Base-by-base conservation (phyloP, 2,888 invertebrate species). In the Dione juno region DNA sequence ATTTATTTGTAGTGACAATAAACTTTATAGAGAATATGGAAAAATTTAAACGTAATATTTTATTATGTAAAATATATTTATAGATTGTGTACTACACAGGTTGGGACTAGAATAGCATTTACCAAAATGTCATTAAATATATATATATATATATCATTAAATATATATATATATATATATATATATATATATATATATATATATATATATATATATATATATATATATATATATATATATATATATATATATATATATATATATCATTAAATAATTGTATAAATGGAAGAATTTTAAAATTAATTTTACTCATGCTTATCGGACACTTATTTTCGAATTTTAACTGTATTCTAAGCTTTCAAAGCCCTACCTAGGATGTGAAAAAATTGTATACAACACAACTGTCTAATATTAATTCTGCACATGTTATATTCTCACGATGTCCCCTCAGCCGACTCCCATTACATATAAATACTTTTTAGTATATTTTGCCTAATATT, bases 401-500 rank as follows among this genome's bases (percentile, higher is more conserved):
- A 37, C 19, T 52, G 5, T 52, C 64, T 19, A 37, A 28, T 13
- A 52, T 14, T 14, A 45, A 16, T 45, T 61, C 48, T 61, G 50
- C 43, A 40, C 16, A 35, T 40, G 57, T 57, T 64, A 28, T 40
- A 53, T 40, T 70, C 63, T 74, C 66, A 48, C 72, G 74, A 68
- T 74, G 72, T 70, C 67, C 63, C 68, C 74, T 74, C 74, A 54
- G 68, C 70, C 68, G 72, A 66, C 74, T 74, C 74, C 65, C 28
- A 70, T 67, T 65, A 5, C 64, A 77, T 84, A 82, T 28, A 28
- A 28, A 28, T 90, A 90, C 85, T 86, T 78, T 87, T 88, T 92
- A 90, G 89, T 81, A 80, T 88, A 88, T 89, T 90, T 88, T 86
- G 90, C 87, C 87, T 90, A 92, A 90, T 89, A 85, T 92, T 90